Base-by-base conservation (phyloP, 2,888 invertebrate genomes). In the Callimorpha dominula region DNA sequence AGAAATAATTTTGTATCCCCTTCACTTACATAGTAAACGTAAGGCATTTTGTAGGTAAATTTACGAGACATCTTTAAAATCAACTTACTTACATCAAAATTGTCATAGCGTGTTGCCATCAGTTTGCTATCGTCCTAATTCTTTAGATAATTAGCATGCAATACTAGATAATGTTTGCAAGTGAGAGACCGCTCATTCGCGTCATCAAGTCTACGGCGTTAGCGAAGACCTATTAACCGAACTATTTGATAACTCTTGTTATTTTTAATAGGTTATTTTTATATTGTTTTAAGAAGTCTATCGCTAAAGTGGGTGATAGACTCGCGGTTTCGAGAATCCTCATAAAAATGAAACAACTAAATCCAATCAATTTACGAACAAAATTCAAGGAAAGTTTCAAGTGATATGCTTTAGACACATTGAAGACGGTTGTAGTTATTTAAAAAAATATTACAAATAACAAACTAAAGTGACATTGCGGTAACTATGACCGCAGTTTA, bases 61-160 rank as follows among this genome's bases (percentile, higher is more conserved):
- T 60, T 60, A 31, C n/a, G 11, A 46, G 8, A 64, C 64, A 64
- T 8, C 11, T 46, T 43, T 14, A 8, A 64, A 54, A 20, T 70
- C 1, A n/a, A 1, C 46, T 49, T 62, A 1, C 46, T 49, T 62
- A 49, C 15, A 66, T 8, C 5, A 66, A 54, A 71, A 71, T 66
- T 49, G 50, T 66, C n/a, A 65, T 71, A 67, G 78, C 74, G 68
- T 68, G 71, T 49, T 50, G 69, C 54, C 75, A 65, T n/a, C 64
- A 71, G 69, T 72, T 68, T 57, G 40, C 20, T 49, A 70, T 15
- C 64, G 78, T 75, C 57, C 73, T 54, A 81, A 72, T 75, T 78
- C 73, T 71, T 40, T 62, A 31, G 17, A 43, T 72, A 78, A 81
- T 83, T 81, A 82, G 70, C 70, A 68, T 73, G 74, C 75, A 77